These are phyloP conservation scores for Ametastegia equiseti DNA, from an alignment of 2,888 invertebrate genomes.

Conservation along the genomic window DNA sequence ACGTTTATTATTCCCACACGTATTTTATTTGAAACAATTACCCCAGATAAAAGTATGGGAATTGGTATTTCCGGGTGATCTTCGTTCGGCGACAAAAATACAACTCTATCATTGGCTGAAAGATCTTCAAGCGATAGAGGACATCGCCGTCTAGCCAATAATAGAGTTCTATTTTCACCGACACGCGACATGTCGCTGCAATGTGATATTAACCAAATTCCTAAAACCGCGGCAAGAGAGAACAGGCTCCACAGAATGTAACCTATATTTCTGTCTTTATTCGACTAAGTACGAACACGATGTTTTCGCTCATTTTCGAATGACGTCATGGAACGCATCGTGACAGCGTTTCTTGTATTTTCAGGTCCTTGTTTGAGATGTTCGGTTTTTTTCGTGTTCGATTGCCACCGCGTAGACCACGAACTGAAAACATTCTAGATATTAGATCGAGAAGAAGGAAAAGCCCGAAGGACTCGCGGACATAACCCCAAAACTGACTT, in stretches of 20 bases:
- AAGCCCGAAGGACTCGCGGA: not conserved
- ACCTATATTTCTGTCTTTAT: not conserved
- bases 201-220: too few relatives aligned
- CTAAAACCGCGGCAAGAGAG: too few relatives aligned
- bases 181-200: too few relatives aligned
- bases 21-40: conserved; percentile 33
- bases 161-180: too few relatives aligned
- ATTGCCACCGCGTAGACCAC: conserved; percentile 21
- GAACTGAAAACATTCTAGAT: not conserved
- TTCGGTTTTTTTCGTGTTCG: not conserved
- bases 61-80: too few relatives aligned
- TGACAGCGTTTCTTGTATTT: not conserved
- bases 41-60: not conserved
- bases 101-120: too few relatives aligned
- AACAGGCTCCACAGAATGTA: not conserved
- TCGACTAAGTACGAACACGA: not conserved
- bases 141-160: too few relatives aligned
- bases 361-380: not conserved
- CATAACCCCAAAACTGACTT: conserved; percentile 27
- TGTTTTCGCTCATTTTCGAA: not conserved
- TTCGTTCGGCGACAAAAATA: too few relatives aligned
- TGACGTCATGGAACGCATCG: not conserved
- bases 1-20: not conserved
- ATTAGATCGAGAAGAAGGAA: not conserved
- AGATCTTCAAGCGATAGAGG: too few relatives aligned